Conservation (phyloP, 2,113 vertebrate species). For the Leuciscus idus region DNA sequence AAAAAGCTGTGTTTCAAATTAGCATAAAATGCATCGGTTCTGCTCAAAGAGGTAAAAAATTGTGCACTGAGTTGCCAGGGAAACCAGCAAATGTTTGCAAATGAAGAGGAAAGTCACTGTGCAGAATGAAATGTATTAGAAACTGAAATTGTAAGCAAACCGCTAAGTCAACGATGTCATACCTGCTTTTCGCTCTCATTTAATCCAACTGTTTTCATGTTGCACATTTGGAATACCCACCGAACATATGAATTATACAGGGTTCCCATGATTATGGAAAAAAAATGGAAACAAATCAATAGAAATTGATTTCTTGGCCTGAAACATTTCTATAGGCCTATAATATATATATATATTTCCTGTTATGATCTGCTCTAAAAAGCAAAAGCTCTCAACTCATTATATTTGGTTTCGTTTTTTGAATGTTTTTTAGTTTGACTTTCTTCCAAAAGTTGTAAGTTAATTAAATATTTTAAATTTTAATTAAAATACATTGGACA, state of each 20-base stretch:
- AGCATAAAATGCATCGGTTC: constrained; percentile 76
- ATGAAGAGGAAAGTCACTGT: constrained; percentile 61
- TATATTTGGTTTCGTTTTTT: too few species aligned
- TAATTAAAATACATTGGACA: too few species aligned
- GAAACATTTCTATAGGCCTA: not conserved
- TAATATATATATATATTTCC: not conserved
- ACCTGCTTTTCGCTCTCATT: not conserved
- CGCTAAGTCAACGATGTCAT: not conserved
- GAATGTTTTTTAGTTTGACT: too few species aligned
- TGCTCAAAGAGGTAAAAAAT: constrained; percentile 64
- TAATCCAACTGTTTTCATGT: not conserved
- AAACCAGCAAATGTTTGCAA: constrained; percentile 65
- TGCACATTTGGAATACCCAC: not conserved
- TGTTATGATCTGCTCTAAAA: not conserved
- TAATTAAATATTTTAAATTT: too few species aligned
- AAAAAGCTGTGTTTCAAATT: constrained; percentile 68
- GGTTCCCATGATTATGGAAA: not conserved
- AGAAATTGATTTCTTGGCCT: not conserved
- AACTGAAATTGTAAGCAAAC: not conserved
- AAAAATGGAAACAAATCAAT: not conserved
- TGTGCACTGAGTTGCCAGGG: constrained; percentile 72
- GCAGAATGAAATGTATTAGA: constrained; percentile 21
- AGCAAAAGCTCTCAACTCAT: not conserved
- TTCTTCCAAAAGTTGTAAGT: too few species aligned
- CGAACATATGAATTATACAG: not conserved